Base-by-base conservation (phyloP, 2,113 vertebrate species). In the Philantomba maxwellii region DNA sequence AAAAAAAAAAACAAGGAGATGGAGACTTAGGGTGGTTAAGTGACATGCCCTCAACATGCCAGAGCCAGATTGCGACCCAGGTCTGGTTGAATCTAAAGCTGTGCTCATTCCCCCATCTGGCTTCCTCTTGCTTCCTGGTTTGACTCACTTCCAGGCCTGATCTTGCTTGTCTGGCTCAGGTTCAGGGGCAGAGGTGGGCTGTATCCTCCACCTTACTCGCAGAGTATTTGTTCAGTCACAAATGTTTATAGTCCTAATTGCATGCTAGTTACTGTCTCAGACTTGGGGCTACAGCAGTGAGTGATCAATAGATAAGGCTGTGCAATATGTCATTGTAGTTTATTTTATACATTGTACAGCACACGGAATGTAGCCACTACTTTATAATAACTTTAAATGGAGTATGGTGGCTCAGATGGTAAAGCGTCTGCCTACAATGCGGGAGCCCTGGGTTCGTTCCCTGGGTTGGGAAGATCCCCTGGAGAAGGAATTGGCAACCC, bases 101-200 rank as follows among this genome's bases (percentile, higher is more conserved):
- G n/a, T 47, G 36, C 14, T 47, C 2, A 6, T 25, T 25, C 11
- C 30, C 23, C 10, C 1, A 4, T 33, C 23, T 0, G 2, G 45
- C 26, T 84, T 80, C 89, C 43, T 49, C 49, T 81, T 33, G 51
- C 21, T 75, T 91, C 30, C 51, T 91, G 85, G 6, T 58, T 89
- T 81, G 87, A 75, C 53, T 89, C 70, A 53, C 17, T 33, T 84
- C 84, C 36, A 36, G 58, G 23, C 26, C 70, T 92, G 19, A 80
- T 66, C 47, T 93, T 73, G 82, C 36, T 73, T 95, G 28, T 81
- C 66, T 87, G 62, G 47, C 33, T 91, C 53, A 70, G 53, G 87
- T 36, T 96, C 84, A 95, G 66, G 66, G 77, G 60, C 60, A 92
- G 89, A 95, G 36, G 15, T 87, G 28, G 81, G 28, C 13, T 82